Conservation (phyloP, 2,888 invertebrate genomes). For the Acronicta psi region DNA sequence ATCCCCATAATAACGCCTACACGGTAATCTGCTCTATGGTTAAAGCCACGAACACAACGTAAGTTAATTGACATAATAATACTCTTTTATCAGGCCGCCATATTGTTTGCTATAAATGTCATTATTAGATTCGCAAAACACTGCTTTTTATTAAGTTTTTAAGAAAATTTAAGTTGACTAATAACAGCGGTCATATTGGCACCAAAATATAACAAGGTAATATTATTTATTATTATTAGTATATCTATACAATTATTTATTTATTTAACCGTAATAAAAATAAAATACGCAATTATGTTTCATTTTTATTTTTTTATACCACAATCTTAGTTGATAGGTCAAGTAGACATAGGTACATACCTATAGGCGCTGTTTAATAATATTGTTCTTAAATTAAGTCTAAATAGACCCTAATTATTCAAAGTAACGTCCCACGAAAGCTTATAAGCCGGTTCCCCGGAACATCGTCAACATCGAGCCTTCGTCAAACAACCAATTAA, state of each 20-base stretch:
- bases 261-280: too few species aligned
- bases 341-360: too few species aligned
- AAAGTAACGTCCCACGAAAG: constrained; percentile 21
- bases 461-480: constrained; percentile 56
- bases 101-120: constrained; percentile 22
- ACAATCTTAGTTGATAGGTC: too few species aligned
- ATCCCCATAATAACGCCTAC: constrained; percentile 19
- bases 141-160: too few species aligned
- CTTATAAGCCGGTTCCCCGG: constrained; percentile 37
- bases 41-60: constrained; percentile 26
- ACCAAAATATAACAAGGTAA: too few species aligned
- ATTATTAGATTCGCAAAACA: constrained; percentile 14
- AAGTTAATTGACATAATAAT: constrained; percentile 32
- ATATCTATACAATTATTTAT: too few species aligned
- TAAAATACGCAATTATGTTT: too few species aligned
- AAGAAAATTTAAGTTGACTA: too few species aligned
- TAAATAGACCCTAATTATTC: constrained; percentile 30
- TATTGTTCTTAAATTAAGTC: not conserved
- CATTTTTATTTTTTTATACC: too few species aligned
- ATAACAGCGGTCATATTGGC: too few species aligned
- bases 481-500: constrained; percentile 64
- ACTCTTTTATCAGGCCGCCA: constrained; percentile 37
- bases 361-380: not conserved
- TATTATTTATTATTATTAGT: too few species aligned
- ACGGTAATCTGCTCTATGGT: constrained; percentile 14